These are phyloP conservation scores for Rhopalosiphum maidis DNA, from an alignment of 1,140 invertebrate species.

Conservation along the genomic window DNA sequence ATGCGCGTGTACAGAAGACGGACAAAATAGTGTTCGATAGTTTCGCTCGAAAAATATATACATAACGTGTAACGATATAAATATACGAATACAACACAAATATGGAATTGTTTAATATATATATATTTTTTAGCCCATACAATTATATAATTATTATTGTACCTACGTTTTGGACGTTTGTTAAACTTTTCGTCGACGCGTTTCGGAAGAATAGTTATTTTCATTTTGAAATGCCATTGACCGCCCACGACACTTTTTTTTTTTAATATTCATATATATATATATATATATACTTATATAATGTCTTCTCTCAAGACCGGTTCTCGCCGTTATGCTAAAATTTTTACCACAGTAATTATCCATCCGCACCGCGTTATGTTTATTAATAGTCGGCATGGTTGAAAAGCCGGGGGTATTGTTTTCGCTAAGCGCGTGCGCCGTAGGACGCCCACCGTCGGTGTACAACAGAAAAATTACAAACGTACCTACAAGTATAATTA, in stretches of 20 bases:
- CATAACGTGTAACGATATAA: neutral
- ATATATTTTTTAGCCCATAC: neutral
- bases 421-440: constrained; percentile 40
- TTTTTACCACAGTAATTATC: constrained; percentile 56
- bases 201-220: neutral
- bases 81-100: neutral
- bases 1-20: neutral
- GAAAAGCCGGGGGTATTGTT: constrained; percentile 54
- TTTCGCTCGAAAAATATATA: neutral
- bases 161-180: neutral
- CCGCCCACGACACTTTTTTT: constrained; percentile 52
- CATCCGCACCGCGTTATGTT: constrained; percentile 38
- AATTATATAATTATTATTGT: neutral
- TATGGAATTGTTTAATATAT: neutral
- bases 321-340: constrained; percentile 53
- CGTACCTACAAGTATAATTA: neutral
- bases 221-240: constrained; percentile 40
- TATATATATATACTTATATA: neutral
- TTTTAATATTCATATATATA: neutral
- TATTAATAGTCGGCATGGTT: constrained; percentile 50
- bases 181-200: neutral
- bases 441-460: constrained; percentile 46
- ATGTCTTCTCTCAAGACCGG: constrained; percentile 36
- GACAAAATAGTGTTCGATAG: neutral
- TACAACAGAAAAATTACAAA: constrained; percentile 34